Percentiles rank a stretch among this genome's conserved stretches.
phyloP scores from a whole-genome alignment of 2,113 vertebrate genomes.

The Micronycteris hirsuta region DNA sequence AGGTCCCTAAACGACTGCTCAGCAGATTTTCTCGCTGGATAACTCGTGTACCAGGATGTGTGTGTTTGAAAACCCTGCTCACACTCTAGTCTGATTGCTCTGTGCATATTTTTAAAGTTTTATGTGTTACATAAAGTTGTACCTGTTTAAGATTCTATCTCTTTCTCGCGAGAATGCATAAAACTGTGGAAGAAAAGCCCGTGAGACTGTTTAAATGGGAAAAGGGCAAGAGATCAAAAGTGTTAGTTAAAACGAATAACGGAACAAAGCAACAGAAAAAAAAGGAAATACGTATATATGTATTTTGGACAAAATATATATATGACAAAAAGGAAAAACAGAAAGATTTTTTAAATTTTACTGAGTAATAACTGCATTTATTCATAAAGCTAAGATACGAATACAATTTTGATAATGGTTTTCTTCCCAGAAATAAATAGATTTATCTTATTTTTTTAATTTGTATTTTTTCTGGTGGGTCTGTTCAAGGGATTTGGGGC shows the following conservation, averaged over 20 bases:
- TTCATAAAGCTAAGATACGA: not conserved
- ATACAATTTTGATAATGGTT: not conserved
- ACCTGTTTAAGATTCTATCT: not conserved
- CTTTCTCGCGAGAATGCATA: not conserved
- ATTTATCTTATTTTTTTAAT: not conserved
- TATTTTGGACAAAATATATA: not conserved
- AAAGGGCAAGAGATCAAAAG: slow-evolving; percentile 7
- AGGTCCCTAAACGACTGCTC: not conserved
- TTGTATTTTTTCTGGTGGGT: not conserved
- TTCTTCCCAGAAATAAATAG: not conserved
- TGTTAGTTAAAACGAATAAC: not conserved
- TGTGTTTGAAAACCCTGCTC: not conserved
- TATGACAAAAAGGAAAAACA: not conserved
- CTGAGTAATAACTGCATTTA: not conserved
- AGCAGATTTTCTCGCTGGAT: not conserved
- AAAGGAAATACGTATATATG: not conserved
- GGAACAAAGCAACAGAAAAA: not conserved
- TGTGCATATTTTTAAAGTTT: not conserved
- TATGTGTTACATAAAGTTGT: not conserved
- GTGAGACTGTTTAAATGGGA: not conserved
- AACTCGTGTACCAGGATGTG: not conserved
- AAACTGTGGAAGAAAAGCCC: not conserved
- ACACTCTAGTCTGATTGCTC: not conserved
- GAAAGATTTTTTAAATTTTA: not conserved
- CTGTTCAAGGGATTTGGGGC: not conserved